Evolutionary conservation across 1,140 invertebrate genomes (phyloP).

Genomic region (Zaprionus vittiger): DNA sequence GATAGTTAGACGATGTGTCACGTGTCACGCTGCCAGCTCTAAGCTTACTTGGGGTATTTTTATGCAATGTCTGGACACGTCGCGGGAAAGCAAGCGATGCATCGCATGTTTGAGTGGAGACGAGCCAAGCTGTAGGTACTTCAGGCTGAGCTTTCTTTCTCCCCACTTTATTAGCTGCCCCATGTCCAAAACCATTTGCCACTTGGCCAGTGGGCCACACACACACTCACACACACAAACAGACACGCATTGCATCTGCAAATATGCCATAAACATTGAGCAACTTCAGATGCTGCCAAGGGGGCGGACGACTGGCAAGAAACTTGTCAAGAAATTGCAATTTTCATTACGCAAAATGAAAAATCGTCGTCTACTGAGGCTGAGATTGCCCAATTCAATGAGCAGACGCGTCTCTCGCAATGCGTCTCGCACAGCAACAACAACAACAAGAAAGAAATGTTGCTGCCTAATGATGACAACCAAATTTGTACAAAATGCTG

Average conservation of each 20-base stretch:
- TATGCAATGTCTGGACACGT: conserved; percentile 40
- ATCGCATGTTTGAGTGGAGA: conserved; percentile 29
- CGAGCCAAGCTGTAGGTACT: conserved; percentile 17
- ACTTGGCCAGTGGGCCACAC: conserved; percentile 48
- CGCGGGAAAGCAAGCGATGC: conserved; percentile 35
- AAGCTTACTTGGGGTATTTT: conserved; percentile 22
- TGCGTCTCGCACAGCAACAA: conserved; percentile 2
- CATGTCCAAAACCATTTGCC: conserved; percentile 25
- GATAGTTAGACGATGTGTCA: background rate
- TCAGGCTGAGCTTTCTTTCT: conserved; percentile 39
- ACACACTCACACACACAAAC: conserved; percentile 12
- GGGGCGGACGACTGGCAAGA: background rate
- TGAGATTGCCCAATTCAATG: conserved; percentile 24
- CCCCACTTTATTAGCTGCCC: conserved; percentile 8
- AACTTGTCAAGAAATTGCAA: conserved; percentile 35
- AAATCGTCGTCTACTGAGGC: background rate
- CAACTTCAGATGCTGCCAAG: conserved; percentile 12
- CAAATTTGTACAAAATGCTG: conserved; percentile 50
- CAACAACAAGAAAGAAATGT: background rate
- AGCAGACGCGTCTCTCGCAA: conserved; percentile 1
- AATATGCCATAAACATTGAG: conserved; percentile 41
- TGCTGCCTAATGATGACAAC: conserved; percentile 54
- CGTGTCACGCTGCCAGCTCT: conserved; percentile 16
- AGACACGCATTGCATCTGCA: background rate
- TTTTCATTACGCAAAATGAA: conserved; percentile 48